Conservation (phyloP, 2,888 invertebrate genomes). For the Cantharis rustica region DNA sequence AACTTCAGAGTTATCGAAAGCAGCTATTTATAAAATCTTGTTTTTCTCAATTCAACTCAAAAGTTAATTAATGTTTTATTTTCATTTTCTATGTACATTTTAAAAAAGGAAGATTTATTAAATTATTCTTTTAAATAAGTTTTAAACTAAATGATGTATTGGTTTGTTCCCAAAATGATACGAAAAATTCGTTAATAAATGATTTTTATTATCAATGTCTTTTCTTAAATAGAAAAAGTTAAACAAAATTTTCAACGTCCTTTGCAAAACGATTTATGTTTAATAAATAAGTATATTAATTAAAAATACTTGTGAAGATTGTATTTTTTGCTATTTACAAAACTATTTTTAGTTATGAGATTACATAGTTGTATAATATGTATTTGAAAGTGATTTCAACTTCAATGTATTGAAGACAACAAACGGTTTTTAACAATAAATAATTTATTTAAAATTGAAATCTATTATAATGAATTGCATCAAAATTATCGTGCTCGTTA, state of each 20-base stretch:
- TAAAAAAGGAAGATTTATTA: neutral
- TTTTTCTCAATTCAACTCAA: neutral
- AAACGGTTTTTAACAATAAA: neutral
- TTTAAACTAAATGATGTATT: neutral
- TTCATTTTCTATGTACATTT: neutral
- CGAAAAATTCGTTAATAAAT: neutral
- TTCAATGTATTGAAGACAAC: neutral
- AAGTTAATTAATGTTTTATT: neutral
- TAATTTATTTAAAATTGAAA: constrained; percentile 21
- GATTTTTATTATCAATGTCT: neutral
- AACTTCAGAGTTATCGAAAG: neutral
- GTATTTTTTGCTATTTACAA: neutral
- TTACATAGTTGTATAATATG: neutral
- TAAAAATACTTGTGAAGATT: neutral
- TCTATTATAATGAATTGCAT: constrained; percentile 18
- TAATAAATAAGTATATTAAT: neutral
- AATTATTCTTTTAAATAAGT: neutral
- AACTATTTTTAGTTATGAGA: neutral
- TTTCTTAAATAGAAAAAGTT: neutral
- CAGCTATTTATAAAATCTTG: neutral
- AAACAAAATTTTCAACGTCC: neutral
- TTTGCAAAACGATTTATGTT: neutral
- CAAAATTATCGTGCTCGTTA: constrained; percentile 11
- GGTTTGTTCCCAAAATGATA: neutral
- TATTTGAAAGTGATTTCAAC: neutral